Evolutionary conservation across 2,888 invertebrate species (phyloP).

Genomic region (Nephrotoma guestfalica): DNA sequence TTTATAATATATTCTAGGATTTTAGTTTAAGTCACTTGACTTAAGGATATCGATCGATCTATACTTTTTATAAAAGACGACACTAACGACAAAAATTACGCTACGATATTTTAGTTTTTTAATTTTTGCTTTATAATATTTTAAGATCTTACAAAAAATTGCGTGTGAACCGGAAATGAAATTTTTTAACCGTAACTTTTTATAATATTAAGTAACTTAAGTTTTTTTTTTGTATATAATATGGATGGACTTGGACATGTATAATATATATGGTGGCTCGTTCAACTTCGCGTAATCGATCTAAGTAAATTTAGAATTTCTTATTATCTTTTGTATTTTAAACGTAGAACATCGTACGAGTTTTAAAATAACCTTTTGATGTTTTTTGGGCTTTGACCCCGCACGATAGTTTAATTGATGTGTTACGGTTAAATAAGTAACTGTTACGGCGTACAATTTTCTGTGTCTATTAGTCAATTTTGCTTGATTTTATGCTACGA

Average conservation of each 20-base stretch:
- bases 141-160: background rate
- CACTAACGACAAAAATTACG: background rate
- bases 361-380: background rate
- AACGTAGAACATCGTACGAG: background rate
- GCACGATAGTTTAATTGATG: background rate
- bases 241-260: background rate
- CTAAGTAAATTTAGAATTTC: background rate
- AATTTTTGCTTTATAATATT: background rate
- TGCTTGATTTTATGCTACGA: background rate
- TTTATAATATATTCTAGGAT: background rate
- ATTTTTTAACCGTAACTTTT: background rate
- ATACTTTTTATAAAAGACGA: background rate
- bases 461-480: background rate
- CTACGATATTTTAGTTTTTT: background rate
- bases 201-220: background rate
- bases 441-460: background rate
- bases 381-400: background rate
- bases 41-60: background rate
- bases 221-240: background rate
- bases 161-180: background rate
- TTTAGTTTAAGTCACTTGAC: background rate
- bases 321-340: background rate
- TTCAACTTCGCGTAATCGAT: background rate
- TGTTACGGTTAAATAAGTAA: background rate
- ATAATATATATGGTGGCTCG: background rate